Base-by-base conservation (phyloP, 2,113 vertebrate genomes). In the Mellivora capensis region DNA sequence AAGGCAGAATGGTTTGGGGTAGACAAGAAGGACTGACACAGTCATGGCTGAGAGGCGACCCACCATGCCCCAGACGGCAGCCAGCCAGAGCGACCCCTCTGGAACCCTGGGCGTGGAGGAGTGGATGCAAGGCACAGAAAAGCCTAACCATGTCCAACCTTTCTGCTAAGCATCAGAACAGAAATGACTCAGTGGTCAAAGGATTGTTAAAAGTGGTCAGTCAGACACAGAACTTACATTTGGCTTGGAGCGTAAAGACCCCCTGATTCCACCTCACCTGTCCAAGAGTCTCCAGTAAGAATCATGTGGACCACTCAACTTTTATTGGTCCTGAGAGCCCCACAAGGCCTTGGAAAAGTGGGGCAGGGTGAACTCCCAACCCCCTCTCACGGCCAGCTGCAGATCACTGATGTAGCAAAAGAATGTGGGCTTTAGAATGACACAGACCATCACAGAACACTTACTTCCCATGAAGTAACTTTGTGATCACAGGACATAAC, bases 91-190 rank as follows among this genome's bases (percentile, higher is more conserved):
- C 2, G 2, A 15, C 4, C 27, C 21, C 23, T 91, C 57, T 25
- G 39, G 57, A 8, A 3, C 13, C 17, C 29, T 14, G 44, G 67
- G 27, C 54, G 18, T 39, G 1, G 59, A 62, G 31, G 31, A 13
- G 3, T 6, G 5, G 44, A 18, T 15, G 59, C 61, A 59, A 27
- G 37, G 83, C 62, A 87, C 61, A 69, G 39, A 61, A 47, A 5
- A 20, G 4, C 25, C n/a, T 80, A 39, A 10, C 72, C 1, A 0
- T 27, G 17, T 44, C 18, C 15, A 3, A 13, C 54, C 59, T 82
- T 79, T 52, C 82, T 54, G 21, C 13, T 37, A 76, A 85, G 69
- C 37, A 79, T 57, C 84, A 64, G 67, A 87, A 93, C 44, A 44
- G 21, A 71, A 47, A 77, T 6, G 76, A 84, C 17, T 94, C 42